A percentile compares a stretch with the other conserved stretches of the same genome.
These are phyloP conservation scores for Grammomys dolichurus DNA, from an alignment of 2,113 vertebrate genomes.

Conservation along the genomic window DNA sequence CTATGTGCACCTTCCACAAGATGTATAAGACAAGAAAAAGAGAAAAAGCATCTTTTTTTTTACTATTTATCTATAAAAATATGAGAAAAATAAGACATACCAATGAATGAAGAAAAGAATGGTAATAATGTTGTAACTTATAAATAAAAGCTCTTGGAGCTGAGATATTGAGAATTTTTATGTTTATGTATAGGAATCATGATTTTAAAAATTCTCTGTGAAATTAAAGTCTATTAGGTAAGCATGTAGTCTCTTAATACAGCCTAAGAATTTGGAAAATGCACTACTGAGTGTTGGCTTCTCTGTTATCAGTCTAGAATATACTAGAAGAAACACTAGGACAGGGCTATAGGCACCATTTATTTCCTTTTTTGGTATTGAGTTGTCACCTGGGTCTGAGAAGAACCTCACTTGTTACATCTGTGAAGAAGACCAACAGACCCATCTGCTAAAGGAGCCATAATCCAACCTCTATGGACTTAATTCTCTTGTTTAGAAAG, in stretches of 20 bases:
- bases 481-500: slow-evolving; percentile 5
- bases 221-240: background rate
- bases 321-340: background rate
- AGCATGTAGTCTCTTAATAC: background rate
- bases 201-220: background rate
- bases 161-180: background rate
- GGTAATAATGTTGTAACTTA: background rate
- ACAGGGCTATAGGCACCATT: background rate
- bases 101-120: background rate
- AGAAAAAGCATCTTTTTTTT: background rate
- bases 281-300: background rate
- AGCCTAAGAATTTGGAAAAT: background rate
- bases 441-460: background rate
- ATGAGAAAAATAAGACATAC: background rate
- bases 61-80: background rate
- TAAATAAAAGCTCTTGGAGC: background rate
- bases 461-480: background rate
- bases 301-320: background rate
- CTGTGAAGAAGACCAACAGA: background rate
- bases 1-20: background rate
- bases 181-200: background rate
- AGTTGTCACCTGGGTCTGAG: background rate
- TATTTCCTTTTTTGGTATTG: background rate
- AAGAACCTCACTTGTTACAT: background rate
- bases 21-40: background rate